These are phyloP conservation scores for Dryococelus australis DNA, from an alignment of 2,888 invertebrate genomes.

Conservation along the genomic window DNA sequence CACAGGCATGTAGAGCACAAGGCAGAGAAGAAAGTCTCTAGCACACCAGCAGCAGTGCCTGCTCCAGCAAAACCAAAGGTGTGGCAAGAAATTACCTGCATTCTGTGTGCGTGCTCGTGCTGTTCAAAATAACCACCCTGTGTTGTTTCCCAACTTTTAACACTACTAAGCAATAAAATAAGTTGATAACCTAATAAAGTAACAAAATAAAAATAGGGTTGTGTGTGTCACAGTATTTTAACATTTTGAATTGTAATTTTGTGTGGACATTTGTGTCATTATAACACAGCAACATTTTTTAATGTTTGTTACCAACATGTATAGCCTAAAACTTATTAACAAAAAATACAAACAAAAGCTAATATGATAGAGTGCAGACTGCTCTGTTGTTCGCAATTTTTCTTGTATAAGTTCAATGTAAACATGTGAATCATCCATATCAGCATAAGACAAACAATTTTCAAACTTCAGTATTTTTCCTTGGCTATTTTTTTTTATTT, in stretches of 20 bases:
- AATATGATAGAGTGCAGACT: too few relatives aligned
- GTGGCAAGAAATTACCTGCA: background rate
- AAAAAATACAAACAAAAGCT: too few relatives aligned
- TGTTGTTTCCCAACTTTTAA: background rate
- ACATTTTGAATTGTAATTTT: background rate
- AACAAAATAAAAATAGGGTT: background rate
- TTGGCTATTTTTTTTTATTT: too few relatives aligned
- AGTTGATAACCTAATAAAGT: background rate
- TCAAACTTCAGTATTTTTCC: too few relatives aligned
- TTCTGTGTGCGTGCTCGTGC: slow-evolving; percentile 24
- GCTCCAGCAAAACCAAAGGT: slow-evolving; percentile 34
- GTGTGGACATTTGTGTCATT: background rate
- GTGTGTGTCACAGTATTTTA: background rate
- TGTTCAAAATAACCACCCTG: background rate
- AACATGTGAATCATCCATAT: too few relatives aligned
- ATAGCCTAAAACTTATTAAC: too few relatives aligned
- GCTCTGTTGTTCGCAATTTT: too few relatives aligned
- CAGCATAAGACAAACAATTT: too few relatives aligned
- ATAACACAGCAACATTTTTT: too few relatives aligned
- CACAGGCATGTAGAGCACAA: slow-evolving; percentile 42
- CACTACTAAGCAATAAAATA: too few relatives aligned
- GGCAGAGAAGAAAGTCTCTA: slow-evolving; percentile 40
- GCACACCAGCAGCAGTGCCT: slow-evolving; percentile 28
- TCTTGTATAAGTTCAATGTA: too few relatives aligned
- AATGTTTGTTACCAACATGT: too few relatives aligned